Base-by-base conservation (phyloP, 2,797 vertebrate genomes). In the Odontamblyopus lacepedii region DNA sequence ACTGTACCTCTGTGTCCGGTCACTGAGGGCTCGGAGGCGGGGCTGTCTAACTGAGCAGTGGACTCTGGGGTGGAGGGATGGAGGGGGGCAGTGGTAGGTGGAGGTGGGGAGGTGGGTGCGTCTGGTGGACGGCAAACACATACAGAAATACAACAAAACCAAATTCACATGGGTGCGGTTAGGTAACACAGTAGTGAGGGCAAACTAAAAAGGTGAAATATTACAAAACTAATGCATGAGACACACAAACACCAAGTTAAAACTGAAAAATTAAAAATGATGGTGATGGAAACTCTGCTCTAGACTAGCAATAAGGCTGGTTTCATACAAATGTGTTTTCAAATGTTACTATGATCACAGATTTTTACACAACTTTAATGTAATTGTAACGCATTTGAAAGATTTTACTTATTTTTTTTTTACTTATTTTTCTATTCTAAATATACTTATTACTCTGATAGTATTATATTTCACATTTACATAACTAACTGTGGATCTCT, bases 1-100 rank as follows among this genome's bases (percentile, higher is more conserved):
- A 97, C 97, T 93, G 91, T 99, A 98, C 97, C 97, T 98, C 95
- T 93, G 88, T 87, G 92, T 95, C 91, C 95, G 92, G 93, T 94
- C 93, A 95, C 83, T 94, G 95, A 93, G 88, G 95, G 93, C 92
- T 95, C 93, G 94, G 93, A 94, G 94, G 92, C 94, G 92, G 93
- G 95, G 95, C 92, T 88, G 93, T 94, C 94, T 97, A 98, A 95
- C 93, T 94, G 93, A 92, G 92, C 94, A 89, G 96, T 95, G 93
- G 95, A 95, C 93, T 96, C 96, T 95, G 96, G 94, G 95, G 93
- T 95, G 94, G 95, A 94, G 95, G 96, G 95, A 94, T 95, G 96
- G 92, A 95, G 94, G 95, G 95, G 95, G 94, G 95, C 94, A 92
- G 95, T 96, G 96, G 95, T 96, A 94, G 95, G 96, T 95, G 96